Evolutionary conservation across 2,888 invertebrate species (phyloP).

Genomic region (Prenolepis imparis): DNA sequence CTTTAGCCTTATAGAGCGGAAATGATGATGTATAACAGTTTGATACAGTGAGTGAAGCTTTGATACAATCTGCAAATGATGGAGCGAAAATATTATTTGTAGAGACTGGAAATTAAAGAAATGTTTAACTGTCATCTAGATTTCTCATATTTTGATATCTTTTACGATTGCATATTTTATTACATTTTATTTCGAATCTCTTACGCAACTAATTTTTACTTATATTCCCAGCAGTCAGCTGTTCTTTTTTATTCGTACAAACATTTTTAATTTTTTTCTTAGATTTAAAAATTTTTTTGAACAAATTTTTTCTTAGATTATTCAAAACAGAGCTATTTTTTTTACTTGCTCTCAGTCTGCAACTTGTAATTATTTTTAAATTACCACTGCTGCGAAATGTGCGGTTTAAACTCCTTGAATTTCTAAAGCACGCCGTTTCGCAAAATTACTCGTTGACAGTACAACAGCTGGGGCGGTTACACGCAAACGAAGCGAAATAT

Average conservation of each 20-base stretch:
- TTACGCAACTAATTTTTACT: neutral
- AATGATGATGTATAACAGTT: neutral
- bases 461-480: conserved; percentile 12
- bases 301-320: neutral
- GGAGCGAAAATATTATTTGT: conserved; percentile 8
- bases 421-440: neutral
- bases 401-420: neutral
- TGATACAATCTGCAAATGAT: neutral
- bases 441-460: conserved; percentile 26
- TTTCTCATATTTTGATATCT: neutral
- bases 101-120: neutral
- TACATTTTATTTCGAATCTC: neutral
- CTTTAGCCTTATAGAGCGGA: neutral
- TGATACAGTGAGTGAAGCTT: neutral
- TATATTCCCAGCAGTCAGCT: neutral
- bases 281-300: neutral
- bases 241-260: neutral
- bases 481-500: conserved; percentile 26
- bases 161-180: neutral
- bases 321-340: neutral
- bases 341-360: neutral
- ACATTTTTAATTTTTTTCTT: too few species aligned
- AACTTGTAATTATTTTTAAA: neutral
- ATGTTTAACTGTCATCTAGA: neutral
- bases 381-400: neutral